A percentile compares a stretch with the other conserved stretches of the same genome.
Conservation (phyloP, 2,888 invertebrate species). For the Morpho achilles region DNA sequence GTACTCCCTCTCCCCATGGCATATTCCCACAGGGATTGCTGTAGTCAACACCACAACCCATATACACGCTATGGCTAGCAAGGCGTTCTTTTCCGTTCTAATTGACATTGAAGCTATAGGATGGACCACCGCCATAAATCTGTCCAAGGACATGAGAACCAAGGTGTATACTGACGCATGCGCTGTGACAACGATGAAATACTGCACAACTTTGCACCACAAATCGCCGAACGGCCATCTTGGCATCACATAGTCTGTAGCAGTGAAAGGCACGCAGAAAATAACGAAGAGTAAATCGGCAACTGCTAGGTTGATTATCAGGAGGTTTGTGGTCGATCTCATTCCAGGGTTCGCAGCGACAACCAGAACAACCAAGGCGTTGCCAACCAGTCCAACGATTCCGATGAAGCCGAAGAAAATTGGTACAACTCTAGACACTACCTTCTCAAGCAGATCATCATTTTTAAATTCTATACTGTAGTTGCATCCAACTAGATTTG, state of each 20-base stretch:
- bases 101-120: slow-evolving; percentile 93
- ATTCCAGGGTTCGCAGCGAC: slow-evolving; percentile 93
- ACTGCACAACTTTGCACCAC: slow-evolving; percentile 95
- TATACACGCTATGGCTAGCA: slow-evolving; percentile 85
- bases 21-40: slow-evolving; percentile 87
- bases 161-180: slow-evolving; percentile 96
- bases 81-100: slow-evolving; percentile 89
- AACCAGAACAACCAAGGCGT: slow-evolving; percentile 92
- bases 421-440: slow-evolving; percentile 86
- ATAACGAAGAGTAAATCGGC: slow-evolving; percentile 95
- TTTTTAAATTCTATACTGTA: slow-evolving; percentile 65
- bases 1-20: slow-evolving; percentile 87
- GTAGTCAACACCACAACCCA: slow-evolving; percentile 90
- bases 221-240: slow-evolving; percentile 94
- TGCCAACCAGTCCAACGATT: slow-evolving; percentile 92
- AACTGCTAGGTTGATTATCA: slow-evolving; percentile 93
- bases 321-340: slow-evolving; percentile 94
- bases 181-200: slow-evolving; percentile 94
- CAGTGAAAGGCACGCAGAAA: slow-evolving; percentile 96
- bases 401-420: slow-evolving; percentile 92
- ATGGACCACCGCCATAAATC: slow-evolving; percentile 95
- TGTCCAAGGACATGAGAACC: slow-evolving; percentile 95
- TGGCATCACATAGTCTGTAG: slow-evolving; percentile 91
- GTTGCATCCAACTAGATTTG: slow-evolving; percentile 55
- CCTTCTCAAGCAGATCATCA: slow-evolving; percentile 78